phyloP scores from a whole-genome alignment of 1,140 invertebrate genomes.

The Dermatophagoides farinae region DNA sequence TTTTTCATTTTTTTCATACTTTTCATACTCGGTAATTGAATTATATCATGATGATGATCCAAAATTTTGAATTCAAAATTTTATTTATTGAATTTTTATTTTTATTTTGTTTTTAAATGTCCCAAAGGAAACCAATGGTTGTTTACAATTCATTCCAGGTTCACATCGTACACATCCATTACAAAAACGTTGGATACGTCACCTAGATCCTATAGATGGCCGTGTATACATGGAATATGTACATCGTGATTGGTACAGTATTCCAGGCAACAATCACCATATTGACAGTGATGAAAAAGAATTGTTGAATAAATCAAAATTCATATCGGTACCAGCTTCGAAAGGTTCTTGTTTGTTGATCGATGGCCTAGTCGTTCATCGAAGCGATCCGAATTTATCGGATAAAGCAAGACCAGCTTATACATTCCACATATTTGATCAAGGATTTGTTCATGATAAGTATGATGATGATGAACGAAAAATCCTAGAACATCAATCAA shows the following conservation, averaged over 20 bases:
- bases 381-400: constrained; percentile 65
- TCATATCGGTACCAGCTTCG: constrained; percentile 50
- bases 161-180: constrained; percentile 48
- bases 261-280: constrained; percentile 32
- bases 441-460: constrained; percentile 28
- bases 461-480: too few relatives aligned
- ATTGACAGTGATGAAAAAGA: too few relatives aligned
- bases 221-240: constrained; percentile 31
- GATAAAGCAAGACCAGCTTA: constrained; percentile 68
- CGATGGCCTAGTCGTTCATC: constrained; percentile 79
- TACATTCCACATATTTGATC: constrained; percentile 82
- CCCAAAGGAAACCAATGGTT: constrained; percentile 58
- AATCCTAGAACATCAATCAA: too few relatives aligned
- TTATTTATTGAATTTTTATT: not conserved
- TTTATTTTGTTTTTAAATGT: not conserved
- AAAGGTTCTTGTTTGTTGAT: constrained; percentile 72
- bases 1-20: not conserved
- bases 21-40: not conserved
- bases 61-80: not conserved
- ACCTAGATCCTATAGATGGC: constrained; percentile 37
- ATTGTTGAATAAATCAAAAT: constrained; percentile 24
- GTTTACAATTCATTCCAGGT: constrained; percentile 70
- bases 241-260: constrained; percentile 38
- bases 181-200: constrained; percentile 34
- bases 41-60: too few relatives aligned